A percentile compares a stretch with the other conserved stretches of the same genome.
phyloP scores from a whole-genome alignment of 2,113 vertebrate genomes.

The Spermophilus dauricus region DNA sequence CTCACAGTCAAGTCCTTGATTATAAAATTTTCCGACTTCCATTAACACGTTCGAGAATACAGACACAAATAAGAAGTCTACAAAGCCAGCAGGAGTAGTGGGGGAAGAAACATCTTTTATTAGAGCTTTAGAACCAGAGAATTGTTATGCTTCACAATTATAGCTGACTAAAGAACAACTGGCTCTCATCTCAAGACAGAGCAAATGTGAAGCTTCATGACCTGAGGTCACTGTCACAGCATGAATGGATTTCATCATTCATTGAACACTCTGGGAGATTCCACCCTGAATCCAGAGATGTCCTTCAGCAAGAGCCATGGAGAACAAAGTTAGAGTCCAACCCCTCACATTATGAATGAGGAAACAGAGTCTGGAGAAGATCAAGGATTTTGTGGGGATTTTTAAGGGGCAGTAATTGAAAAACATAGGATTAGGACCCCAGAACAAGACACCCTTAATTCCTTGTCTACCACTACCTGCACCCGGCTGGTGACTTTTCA shows the following conservation, averaged over 20 bases:
- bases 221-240: slow-evolving; percentile 68
- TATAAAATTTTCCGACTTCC: background rate
- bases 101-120: slow-evolving; percentile 71
- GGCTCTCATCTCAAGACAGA: slow-evolving; percentile 76
- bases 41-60: slow-evolving; percentile 52
- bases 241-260: slow-evolving; percentile 63
- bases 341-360: background rate
- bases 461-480: background rate
- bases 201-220: slow-evolving; percentile 75
- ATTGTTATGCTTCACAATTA: slow-evolving; percentile 57
- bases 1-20: background rate
- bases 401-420: background rate
- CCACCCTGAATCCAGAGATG: background rate
- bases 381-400: background rate
- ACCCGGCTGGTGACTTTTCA: background rate
- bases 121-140: slow-evolving; percentile 74
- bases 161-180: slow-evolving; percentile 80
- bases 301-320: background rate
- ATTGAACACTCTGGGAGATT: background rate
- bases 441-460: background rate
- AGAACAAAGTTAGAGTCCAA: background rate
- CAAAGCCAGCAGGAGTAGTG: background rate
- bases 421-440: background rate
- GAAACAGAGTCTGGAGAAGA: background rate
- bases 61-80: slow-evolving; percentile 76